Base-by-base conservation (phyloP, 1,140 invertebrate species). In the Meloidogyne exigua region DNA sequence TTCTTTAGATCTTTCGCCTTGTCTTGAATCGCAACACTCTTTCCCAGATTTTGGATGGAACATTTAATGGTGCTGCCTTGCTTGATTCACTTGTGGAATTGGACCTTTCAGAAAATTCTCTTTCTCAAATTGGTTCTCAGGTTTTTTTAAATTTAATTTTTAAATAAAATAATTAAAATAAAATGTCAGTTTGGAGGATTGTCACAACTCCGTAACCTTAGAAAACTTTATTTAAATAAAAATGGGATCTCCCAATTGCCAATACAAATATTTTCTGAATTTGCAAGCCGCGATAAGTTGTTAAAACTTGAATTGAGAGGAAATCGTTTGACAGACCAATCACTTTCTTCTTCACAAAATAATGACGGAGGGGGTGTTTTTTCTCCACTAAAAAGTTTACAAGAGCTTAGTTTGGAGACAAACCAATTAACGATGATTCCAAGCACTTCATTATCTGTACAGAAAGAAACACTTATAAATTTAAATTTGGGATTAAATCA, bases 351-450 rank as follows among this genome's bases (percentile, higher is more conserved):
- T 7, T n/a, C 21, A 11, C 57, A 73, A 49, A 64, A 23, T 64
- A 64, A 4, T 39, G 57, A 77, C 18, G 78, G 79, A 7, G 68
- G 80, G 15, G 80, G 82, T 49, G 83, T 85, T 63, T 87, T 87
- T 71, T 63, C 82, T 62, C 80, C 84, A 9, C 74, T 87, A 66
- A 79, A 75, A 69, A 82, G 70, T 75, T 76, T 87, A 21, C 76
- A 88, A 73, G 85, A 87, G 68, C 75, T 87, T 11, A 87, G 85
- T 74, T 76, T 87, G n/a, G 85, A 87, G 71, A 88, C 85, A 57
- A 87, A 87, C 75, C 77, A 81, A 15, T 75, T 87, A 10, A 85
- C 82, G 9, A 66, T 76, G 71, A 82, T 87, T 69, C 86, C 85
- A 2, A 87, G 83, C 68, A 73, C 76, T 39, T 82, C 86, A n/a